Percentiles rank a stretch among this genome's conserved stretches.
Evolutionary conservation across 1,140 invertebrate species (phyloP).

Genomic region (Cherax destructor): DNA sequence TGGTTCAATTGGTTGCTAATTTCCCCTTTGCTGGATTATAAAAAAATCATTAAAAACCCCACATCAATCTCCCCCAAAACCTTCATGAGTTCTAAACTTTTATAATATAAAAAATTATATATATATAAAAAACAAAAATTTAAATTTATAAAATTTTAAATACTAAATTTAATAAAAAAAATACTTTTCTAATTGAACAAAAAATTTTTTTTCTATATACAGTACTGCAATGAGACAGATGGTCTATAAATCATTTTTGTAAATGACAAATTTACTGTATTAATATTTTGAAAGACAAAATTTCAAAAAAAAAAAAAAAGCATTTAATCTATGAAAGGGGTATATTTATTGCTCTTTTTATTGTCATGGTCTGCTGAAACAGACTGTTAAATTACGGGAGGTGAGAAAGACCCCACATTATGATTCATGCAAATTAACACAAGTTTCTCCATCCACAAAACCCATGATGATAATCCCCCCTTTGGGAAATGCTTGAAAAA

Average conservation of each 20-base stretch:
- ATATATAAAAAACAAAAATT: no score
- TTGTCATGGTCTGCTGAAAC: slow-evolving; percentile 1
- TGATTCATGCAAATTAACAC: slow-evolving; percentile 1
- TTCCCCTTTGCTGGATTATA: background rate
- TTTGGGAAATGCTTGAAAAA: slow-evolving; percentile 2
- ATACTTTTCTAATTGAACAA: no score
- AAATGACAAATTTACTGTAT: no score
- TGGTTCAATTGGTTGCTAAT: slow-evolving; percentile 1
- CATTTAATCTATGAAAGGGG: background rate
- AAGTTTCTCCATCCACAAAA: slow-evolving; percentile 8
- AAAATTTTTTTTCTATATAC: no score
- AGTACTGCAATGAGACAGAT: no score
- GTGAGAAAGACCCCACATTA: slow-evolving; percentile 30
- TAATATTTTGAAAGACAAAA: no score
- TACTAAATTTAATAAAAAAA: no score
- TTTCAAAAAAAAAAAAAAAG: background rate
- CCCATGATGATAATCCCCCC: slow-evolving; percentile 40
- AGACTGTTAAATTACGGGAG: background rate
- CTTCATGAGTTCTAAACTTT: background rate
- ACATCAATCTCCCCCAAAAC: slow-evolving; percentile 12
- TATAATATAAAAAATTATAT: background rate
- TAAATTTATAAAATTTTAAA: no score
- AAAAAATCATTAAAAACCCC: slow-evolving; percentile 22
- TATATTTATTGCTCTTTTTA: slow-evolving; percentile 19
- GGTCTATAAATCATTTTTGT: no score